Conservation (phyloP, 2,888 invertebrate genomes). For the Subacronicta megacephala region DNA sequence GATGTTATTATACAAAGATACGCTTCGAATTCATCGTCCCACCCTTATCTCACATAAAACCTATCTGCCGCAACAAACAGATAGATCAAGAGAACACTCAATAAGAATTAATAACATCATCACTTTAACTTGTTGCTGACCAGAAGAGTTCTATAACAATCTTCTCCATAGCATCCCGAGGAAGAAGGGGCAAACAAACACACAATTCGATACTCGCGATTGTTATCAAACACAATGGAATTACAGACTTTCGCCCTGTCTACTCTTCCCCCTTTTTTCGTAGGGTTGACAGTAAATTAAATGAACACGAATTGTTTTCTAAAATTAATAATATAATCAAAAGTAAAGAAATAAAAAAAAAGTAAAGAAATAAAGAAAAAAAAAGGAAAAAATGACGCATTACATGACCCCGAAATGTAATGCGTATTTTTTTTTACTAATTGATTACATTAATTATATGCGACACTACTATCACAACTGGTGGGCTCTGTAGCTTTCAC, state of each 20-base stretch:
- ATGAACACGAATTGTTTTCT: no score
- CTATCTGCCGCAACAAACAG: slow-evolving; percentile 19
- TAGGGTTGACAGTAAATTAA: slow-evolving; percentile 47
- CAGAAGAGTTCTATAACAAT: slow-evolving; percentile 68
- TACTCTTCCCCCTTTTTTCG: slow-evolving; percentile 44
- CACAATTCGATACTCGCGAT: slow-evolving; percentile 77
- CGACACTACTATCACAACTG: no score
- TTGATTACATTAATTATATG: no score
- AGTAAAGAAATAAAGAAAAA: no score
- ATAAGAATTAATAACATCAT: slow-evolving; percentile 53
- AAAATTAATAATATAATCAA: no score
- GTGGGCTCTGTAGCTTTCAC: no score
- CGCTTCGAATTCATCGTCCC: not conserved
- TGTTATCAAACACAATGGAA: slow-evolving; percentile 87
- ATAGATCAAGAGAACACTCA: slow-evolving; percentile 36
- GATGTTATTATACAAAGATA: not conserved
- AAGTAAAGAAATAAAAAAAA: no score
- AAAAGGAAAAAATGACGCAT: no score
- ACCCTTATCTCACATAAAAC: not conserved
- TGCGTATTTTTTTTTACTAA: no score
- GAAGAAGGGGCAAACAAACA: slow-evolving; percentile 69
- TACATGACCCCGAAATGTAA: no score
- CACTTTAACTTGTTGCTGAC: slow-evolving; percentile 72
- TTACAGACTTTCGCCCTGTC: slow-evolving; percentile 80
- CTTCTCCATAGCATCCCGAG: slow-evolving; percentile 67